These are phyloP conservation scores for Adineta ricciae DNA, from an alignment of 2,888 invertebrate genomes.

Conservation along the genomic window DNA sequence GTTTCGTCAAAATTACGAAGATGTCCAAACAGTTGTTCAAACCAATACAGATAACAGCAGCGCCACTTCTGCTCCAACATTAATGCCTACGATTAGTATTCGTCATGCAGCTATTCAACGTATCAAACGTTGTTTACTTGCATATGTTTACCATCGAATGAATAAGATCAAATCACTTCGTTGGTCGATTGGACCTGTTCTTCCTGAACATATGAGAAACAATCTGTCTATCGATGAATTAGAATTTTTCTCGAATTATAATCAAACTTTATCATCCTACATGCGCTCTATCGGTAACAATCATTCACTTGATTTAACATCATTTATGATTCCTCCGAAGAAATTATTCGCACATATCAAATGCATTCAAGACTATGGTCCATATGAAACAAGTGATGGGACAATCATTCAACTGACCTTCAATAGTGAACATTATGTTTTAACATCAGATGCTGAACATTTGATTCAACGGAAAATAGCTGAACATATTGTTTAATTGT, in stretches of 20 bases:
- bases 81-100: conserved; percentile 30
- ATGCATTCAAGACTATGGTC: conserved; percentile 33
- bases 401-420: conserved; percentile 22
- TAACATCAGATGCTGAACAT: conserved; percentile 31
- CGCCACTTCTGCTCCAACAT: background rate
- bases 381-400: conserved; percentile 32
- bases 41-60: conserved; percentile 21
- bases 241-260: conserved; percentile 30
- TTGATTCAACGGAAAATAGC: conserved; percentile 32
- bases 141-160: conserved; percentile 32
- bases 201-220: conserved; percentile 27
- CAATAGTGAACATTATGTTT: conserved; percentile 33
- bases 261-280: conserved; percentile 30
- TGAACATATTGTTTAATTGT: conserved; percentile 33
- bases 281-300: conserved; percentile 29
- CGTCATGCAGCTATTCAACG: conserved; percentile 34
- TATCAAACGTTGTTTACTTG: conserved; percentile 33
- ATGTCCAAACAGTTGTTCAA: conserved; percentile 32
- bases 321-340: conserved; percentile 32
- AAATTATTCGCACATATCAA: conserved; percentile 30
- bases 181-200: conserved; percentile 26
- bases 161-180: conserved; percentile 27
- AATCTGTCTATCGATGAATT: conserved; percentile 29
- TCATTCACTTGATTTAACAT: conserved; percentile 29
- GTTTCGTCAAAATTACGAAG: conserved; percentile 32